Base-by-base conservation (phyloP, 2,113 vertebrate species). In the Brachypteracias leptosomus region DNA sequence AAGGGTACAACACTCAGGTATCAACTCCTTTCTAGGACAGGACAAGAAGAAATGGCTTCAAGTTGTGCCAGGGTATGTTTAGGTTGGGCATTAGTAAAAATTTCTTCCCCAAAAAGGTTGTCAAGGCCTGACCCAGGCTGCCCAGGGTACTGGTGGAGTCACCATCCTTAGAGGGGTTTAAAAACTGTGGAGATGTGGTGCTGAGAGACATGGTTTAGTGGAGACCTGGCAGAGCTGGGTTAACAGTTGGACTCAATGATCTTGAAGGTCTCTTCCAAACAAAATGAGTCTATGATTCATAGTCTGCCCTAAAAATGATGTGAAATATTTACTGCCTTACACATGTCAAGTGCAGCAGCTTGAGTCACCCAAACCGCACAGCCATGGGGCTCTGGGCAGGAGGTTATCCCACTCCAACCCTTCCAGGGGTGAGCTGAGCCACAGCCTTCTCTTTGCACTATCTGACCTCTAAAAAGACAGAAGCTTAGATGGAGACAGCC, bases 341-440 rank as follows among this genome's bases (percentile, higher is more conserved):
- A 12, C 14, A 6, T 2, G 29, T 13, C 17, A 28, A 62, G 46
- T 0, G 7, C 13, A 47, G 21, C 26, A 44, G 49, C 31, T 46
- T 0, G 6, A 28, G 47, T 35, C 1, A 1, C 36, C 49, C 4
- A 3, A 17, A 51, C 5, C 3, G 1, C 49, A 7, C 19, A 10
- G 36, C 81, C 17, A 0, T 1, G 58, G 26, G 36, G 62, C 54
- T 80, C 75, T 6, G 0, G 0, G 24, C 2, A 3, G 16, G 42
- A 49, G 58, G 10, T 2, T 35, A 8, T 59, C 12, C 10, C 38
- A 3, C 11, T 4, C 38, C 42, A 35, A 0, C 58, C 38, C 24
- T 51, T 9, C 29, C 31, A 40, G 36, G 28, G 29, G 10, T 0
- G 19, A 55, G 5, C 46, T 4, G 36, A 57, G 61, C 49, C 44